These are phyloP conservation scores for Zeus faber DNA, from an alignment of 2,113 vertebrate genomes.

Conservation along the genomic window DNA sequence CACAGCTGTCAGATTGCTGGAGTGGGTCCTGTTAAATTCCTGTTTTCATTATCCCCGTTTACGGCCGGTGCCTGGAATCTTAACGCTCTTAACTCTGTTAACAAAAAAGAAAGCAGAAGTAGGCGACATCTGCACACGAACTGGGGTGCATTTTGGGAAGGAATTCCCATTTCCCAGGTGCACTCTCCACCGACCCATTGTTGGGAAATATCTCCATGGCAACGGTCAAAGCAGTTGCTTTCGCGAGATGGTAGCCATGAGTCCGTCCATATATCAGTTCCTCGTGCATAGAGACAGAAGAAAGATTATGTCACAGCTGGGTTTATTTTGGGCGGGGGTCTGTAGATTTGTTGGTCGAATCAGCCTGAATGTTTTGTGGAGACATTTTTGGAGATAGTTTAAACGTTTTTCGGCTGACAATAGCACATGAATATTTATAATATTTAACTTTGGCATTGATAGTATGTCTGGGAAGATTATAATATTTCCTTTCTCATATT, in stretches of 20 bases:
- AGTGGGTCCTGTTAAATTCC: slow-evolving; percentile 35
- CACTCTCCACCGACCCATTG: slow-evolving; percentile 22
- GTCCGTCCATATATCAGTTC: not conserved
- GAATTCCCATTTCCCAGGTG: slow-evolving; percentile 42
- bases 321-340: too few species aligned
- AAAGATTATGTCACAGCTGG: too few species aligned
- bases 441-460: not conserved
- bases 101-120: slow-evolving; percentile 8
- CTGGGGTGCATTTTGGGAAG: not conserved
- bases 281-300: not conserved
- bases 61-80: slow-evolving; percentile 33
- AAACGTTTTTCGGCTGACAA: not conserved
- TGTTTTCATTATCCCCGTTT: slow-evolving; percentile 39
- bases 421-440: too few species aligned
- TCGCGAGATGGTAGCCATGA: not conserved
- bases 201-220: slow-evolving; percentile 42
- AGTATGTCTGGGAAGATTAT: slow-evolving; percentile 27
- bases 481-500: slow-evolving; percentile 15
- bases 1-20: slow-evolving; percentile 37
- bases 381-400: too few species aligned
- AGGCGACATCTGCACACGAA: slow-evolving; percentile 37
- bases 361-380: not conserved
- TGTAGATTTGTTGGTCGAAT: not conserved
- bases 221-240: slow-evolving; percentile 19
- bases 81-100: slow-evolving; percentile 19